Percentiles rank a stretch among this genome's conserved stretches.
These are phyloP conservation scores for Scolopax rusticola DNA, from an alignment of 2,797 vertebrate species.

Conservation along the genomic window DNA sequence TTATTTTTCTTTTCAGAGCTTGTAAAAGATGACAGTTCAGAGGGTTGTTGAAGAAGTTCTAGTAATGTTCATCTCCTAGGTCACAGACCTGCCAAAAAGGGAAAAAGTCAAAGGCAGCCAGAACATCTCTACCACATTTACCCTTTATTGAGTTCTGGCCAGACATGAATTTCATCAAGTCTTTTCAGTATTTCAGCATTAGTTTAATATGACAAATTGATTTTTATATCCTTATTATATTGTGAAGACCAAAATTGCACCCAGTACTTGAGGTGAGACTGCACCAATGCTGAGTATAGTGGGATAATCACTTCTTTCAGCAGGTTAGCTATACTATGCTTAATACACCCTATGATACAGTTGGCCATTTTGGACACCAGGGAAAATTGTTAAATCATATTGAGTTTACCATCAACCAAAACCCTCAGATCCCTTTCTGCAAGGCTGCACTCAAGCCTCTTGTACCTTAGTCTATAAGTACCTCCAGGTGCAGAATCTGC, in stretches of 20 bases:
- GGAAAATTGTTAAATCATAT: not conserved
- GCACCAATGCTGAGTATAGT: not conserved
- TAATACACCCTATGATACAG: not conserved
- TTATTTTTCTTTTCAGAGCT: not conserved
- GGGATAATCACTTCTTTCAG: not conserved
- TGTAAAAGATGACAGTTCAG: not conserved
- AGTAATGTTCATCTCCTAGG: slow-evolving; percentile 78
- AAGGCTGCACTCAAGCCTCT: not conserved
- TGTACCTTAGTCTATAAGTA: not conserved
- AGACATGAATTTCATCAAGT: not conserved
- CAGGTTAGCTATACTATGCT: not conserved
- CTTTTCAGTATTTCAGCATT: not conserved
- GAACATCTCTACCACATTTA: slow-evolving; percentile 35
- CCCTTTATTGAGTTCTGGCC: not conserved
- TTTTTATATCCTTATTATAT: not conserved
- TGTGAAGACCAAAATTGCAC: not conserved
- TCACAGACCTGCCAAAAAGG: slow-evolving; percentile 84
- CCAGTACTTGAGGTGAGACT: not conserved
- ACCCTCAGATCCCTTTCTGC: not conserved
- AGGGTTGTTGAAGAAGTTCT: not conserved
- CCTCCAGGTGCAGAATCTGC: not conserved
- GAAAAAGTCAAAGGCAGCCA: slow-evolving; percentile 83
- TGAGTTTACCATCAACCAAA: not conserved
- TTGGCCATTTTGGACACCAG: not conserved
- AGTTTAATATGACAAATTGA: not conserved